These are phyloP conservation scores for Nyctalus aviator DNA, from an alignment of 2,797 vertebrate genomes.

Conservation along the genomic window DNA sequence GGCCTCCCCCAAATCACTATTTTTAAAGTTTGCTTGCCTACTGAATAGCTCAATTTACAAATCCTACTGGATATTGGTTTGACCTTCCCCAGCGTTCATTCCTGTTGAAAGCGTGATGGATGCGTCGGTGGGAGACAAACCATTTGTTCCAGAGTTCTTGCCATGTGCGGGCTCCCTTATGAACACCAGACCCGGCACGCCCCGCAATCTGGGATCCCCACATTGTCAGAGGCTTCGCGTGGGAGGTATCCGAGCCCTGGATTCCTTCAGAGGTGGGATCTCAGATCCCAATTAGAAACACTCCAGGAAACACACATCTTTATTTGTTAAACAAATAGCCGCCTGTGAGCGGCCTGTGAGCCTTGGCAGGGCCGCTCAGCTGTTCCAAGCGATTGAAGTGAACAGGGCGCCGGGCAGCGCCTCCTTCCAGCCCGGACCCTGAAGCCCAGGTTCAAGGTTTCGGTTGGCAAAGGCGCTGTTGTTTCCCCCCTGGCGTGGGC, in stretches of 20 bases:
- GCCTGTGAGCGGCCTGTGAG: constrained; percentile 39
- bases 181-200: neutral
- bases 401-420: constrained; percentile 10
- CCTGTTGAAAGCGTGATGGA: constrained; percentile 68
- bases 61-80: constrained; percentile 69
- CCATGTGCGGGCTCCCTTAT: constrained; percentile 39
- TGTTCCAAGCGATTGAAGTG: constrained; percentile 60
- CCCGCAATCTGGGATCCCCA: neutral
- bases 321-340: constrained; percentile 77
- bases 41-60: constrained; percentile 71
- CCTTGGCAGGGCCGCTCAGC: constrained; percentile 46
- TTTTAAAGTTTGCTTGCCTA: constrained; percentile 68
- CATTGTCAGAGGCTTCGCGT: neutral
- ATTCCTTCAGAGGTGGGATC: constrained; percentile 48
- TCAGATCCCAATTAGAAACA: constrained; percentile 67
- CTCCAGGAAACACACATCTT: constrained; percentile 69
- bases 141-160: neutral
- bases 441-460: constrained; percentile 45
- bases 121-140: constrained; percentile 41
- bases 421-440: constrained; percentile 22
- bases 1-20: constrained; percentile 41
- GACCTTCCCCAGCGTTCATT: constrained; percentile 65
- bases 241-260: neutral
- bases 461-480: constrained; percentile 43
- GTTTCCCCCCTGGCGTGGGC: constrained; percentile 61